Base-by-base conservation (phyloP, 2,888 invertebrate genomes). In the Polymixis lichenea region DNA sequence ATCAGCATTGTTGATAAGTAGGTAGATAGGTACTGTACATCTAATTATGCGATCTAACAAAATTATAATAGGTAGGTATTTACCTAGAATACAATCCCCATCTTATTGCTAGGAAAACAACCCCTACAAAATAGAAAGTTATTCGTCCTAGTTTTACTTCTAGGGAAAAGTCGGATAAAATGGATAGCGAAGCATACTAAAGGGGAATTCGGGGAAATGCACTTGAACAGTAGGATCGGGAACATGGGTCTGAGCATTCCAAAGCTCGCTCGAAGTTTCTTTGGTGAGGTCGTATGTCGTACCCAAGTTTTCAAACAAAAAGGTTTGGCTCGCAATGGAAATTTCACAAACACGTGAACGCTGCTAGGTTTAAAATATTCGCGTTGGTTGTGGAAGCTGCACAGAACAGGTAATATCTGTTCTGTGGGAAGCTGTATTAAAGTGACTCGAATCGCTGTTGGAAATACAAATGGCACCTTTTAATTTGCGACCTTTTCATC, bases 311-410 rank as follows among this genome's bases (percentile, higher is more conserved):
- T 25, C 19, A 64, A 75, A 51, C 49, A 46, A 28, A 62, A 55
- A 43, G 25, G 22, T 28, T 65, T 56, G 38, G 19, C 38, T 43
- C 19, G 38, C 62, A 49, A 19, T 28, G 28, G 17, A 51, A 66
- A 64, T 76, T 77, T 76, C 68, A 77, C 51, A 51, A 77, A 51
- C 58, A 43, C 19, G 7, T n/a, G 28, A 51, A 56, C 15, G 22
- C 17, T 32, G 46, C 51, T 67, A n/a, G n/a, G n/a, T n/a, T n/a
- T n/a, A n/a, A 25, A 78, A 60, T 60, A 51, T 19, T 78, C 25
- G 19, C 19, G 38, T 77, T 32, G 17, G 43, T 72, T 56, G 60
- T n/a, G 11, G 22, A 46, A 53, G 17, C 28, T 38, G 32, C 32
- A 32, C 32, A 32, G 32, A 32, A 32, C 32, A 32, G 32, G n/a